Percentiles rank a stretch among this genome's conserved stretches.
phyloP scores from a whole-genome alignment of 2,797 vertebrate genomes.

The Arctocebus calabarensis region DNA sequence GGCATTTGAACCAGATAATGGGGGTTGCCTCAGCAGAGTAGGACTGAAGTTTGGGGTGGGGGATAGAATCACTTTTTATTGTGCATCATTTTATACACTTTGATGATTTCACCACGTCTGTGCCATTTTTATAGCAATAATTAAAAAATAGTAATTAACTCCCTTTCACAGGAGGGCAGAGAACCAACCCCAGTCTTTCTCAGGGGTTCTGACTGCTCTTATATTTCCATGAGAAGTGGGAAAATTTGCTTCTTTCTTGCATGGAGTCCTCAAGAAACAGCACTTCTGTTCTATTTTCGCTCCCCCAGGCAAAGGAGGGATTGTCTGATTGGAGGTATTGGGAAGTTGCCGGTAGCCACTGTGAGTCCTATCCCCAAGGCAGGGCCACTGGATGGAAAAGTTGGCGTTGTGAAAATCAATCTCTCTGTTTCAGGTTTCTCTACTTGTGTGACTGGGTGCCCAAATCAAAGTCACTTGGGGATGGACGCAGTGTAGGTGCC shows the following conservation, averaged over 20 bases:
- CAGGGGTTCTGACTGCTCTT: not conserved
- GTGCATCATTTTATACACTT: not conserved
- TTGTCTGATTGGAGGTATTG: not conserved
- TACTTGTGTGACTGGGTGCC: too few relatives aligned
- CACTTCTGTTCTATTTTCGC: too few relatives aligned
- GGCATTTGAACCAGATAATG: not conserved
- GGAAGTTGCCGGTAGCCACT: not conserved
- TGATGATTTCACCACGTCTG: rapidly evolving
- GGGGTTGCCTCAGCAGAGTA: not conserved
- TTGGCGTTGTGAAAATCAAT: rapidly evolving
- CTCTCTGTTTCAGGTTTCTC: not conserved
- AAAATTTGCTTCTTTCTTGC: rapidly evolving
- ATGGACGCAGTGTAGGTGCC: not conserved
- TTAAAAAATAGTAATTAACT: not conserved
- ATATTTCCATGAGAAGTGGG: not conserved
- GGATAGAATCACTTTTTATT: not conserved
- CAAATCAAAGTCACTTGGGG: not conserved
- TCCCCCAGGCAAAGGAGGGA: not conserved
- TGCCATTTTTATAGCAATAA: not conserved
- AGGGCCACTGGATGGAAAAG: rapidly evolving
- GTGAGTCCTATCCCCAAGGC: not conserved
- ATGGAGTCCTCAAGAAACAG: not conserved
- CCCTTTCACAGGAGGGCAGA: not conserved
- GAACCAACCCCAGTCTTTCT: not conserved
- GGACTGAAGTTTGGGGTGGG: not conserved